These are phyloP conservation scores for Spea hammondii DNA, from an alignment of 2,797 vertebrate genomes.

Conservation along the genomic window DNA sequence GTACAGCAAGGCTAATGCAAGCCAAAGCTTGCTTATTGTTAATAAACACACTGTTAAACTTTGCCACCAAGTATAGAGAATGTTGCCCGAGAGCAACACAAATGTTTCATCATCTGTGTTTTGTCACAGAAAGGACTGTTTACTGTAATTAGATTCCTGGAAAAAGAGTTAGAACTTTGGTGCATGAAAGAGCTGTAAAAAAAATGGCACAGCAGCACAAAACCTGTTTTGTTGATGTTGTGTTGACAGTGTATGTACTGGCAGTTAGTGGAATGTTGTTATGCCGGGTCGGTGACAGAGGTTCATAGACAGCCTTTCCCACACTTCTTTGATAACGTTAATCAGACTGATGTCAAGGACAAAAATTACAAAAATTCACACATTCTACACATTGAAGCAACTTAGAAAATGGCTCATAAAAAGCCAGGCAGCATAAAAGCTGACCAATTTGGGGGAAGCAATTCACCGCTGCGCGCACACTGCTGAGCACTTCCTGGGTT, in stretches of 20 bases:
- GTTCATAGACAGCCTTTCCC: not conserved
- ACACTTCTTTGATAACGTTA: not conserved
- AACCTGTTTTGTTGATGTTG: not conserved
- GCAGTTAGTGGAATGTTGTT: not conserved
- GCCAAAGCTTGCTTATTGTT: constrained; percentile 20
- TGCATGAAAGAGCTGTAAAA: constrained; percentile 1
- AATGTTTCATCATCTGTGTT: constrained; percentile 25
- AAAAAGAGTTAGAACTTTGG: constrained; percentile 20
- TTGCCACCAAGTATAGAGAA: constrained; percentile 46
- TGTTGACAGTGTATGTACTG: not conserved
- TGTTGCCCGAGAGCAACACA: not conserved
- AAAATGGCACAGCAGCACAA: not conserved
- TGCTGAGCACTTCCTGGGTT: too few species aligned
- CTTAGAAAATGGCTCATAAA: too few species aligned
- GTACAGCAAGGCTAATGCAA: too few species aligned
- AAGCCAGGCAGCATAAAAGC: too few species aligned
- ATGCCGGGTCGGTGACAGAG: not conserved
- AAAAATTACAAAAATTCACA: not conserved
- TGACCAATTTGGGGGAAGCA: too few species aligned
- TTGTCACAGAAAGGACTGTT: constrained; percentile 31
- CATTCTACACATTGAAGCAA: too few species aligned
- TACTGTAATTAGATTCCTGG: constrained; percentile 38
- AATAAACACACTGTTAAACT: constrained; percentile 39
- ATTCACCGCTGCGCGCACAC: too few species aligned
- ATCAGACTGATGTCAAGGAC: not conserved